Percentiles rank a stretch among this genome's conserved stretches.
Conservation (phyloP, 2,888 invertebrate species). For the Caenorhabditis sulstoni region DNA sequence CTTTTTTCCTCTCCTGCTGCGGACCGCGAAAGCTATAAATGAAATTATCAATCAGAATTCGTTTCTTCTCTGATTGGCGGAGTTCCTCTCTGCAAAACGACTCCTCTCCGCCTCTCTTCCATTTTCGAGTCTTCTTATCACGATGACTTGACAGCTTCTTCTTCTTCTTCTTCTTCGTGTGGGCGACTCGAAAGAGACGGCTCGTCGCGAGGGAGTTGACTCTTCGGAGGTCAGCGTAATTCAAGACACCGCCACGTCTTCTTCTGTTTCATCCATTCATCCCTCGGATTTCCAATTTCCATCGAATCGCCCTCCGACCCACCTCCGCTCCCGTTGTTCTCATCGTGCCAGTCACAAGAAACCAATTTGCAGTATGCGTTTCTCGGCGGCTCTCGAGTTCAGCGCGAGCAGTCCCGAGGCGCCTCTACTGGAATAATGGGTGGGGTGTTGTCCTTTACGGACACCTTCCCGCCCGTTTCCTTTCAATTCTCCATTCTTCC, state of each 20-base stretch:
- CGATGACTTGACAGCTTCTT: slow-evolving; percentile 45
- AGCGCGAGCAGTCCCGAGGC: slow-evolving; percentile 36
- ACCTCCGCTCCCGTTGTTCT: slow-evolving; percentile 6
- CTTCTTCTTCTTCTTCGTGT: no score
- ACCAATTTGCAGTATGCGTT: slow-evolving; percentile 55
- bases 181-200: slow-evolving; percentile 30
- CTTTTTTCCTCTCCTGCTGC: slow-evolving; percentile 9
- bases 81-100: not conserved
- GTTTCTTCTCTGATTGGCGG: slow-evolving; percentile 11
- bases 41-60: slow-evolving; percentile 54
- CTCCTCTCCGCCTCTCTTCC: slow-evolving; percentile 3
- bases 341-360: slow-evolving; percentile 34
- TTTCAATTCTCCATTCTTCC: not conserved
- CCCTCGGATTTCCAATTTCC: slow-evolving; percentile 7
- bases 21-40: slow-evolving; percentile 24
- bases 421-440: slow-evolving; percentile 46
- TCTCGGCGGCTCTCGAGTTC: slow-evolving; percentile 34
- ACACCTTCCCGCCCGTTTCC: slow-evolving; percentile 35
- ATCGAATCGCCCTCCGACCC: slow-evolving; percentile 1
- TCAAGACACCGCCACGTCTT: slow-evolving; percentile 26
- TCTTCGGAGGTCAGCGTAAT: slow-evolving; percentile 49
- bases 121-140: not conserved
- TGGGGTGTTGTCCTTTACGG: slow-evolving; percentile 37
- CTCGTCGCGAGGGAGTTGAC: slow-evolving; percentile 30
- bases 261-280: slow-evolving; percentile 2